Base-by-base conservation (phyloP, 2,888 invertebrate species). In the Eurytoma californica region DNA sequence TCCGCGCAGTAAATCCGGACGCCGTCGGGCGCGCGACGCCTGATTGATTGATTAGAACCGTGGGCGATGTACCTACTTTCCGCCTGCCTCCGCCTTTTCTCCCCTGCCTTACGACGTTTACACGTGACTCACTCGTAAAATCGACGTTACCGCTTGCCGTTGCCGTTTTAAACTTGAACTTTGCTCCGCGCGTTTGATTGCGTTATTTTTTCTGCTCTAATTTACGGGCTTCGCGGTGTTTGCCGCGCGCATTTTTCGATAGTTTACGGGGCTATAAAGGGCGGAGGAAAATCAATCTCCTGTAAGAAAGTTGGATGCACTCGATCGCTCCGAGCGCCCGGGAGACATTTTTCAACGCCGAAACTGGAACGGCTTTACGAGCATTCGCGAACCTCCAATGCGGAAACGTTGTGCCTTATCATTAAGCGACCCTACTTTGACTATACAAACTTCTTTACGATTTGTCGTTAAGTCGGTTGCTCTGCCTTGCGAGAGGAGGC, bases 1-100 rank as follows among this genome's bases (percentile, higher is more conserved):
- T 39, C 63, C n/a, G 60, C 20, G 74, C 79, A 58, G 73, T 73
- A 73, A 69, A 78, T 73, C 68, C 72, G 49, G 68, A 30, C 53
- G 76, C 13, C 51, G 53, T 20, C 30, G 24, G n/a, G n/a, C 3
- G 24, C 18, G 28, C 70, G 67, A n/a, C 49, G 60, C 24, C 66
- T 72, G 79, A 76, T 76, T 63, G 79, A 79, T 79, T 57, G 79
- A 72, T 76, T 72, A 69, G 72, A 74, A 47, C 49, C 16, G 39
- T 7, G 7, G 0, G 0, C 51, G 12, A 12, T 18, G 18, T 39
- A 18, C n/a, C 7, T 47, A 39, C 18, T 18, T 53, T 55, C 53
- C 39, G 39, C 7, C 39, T 39, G 39, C 39, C 39, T 7, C 7
- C 7, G 4, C 7, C 39, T 39, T 39, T 7, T 7, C 3, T 7